Evolutionary conservation across 1,140 invertebrate genomes (phyloP).

Genomic region (Whitmania pigra): DNA sequence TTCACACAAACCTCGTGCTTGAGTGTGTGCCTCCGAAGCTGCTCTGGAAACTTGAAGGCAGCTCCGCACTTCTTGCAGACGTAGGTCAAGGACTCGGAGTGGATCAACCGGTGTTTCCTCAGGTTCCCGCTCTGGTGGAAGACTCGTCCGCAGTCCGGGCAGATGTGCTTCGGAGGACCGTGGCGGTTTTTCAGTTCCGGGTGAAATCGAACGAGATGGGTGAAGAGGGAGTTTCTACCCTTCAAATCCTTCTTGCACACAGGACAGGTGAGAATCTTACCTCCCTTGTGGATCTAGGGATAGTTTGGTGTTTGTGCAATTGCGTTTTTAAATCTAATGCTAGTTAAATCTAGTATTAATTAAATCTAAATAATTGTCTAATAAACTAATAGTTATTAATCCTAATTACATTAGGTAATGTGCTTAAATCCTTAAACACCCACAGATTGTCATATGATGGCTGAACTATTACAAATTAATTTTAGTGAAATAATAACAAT

Average conservation of each 20-base stretch:
- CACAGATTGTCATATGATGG: no score
- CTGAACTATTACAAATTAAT: no score
- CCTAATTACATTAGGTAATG: no score
- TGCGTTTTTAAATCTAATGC: no score
- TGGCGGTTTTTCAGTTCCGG: slow-evolving; percentile 31
- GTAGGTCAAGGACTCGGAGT: slow-evolving; percentile 35
- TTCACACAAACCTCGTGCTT: slow-evolving; percentile 30
- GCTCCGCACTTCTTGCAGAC: slow-evolving; percentile 36
- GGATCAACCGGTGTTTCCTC: slow-evolving; percentile 40
- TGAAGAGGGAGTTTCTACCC: slow-evolving; percentile 44
- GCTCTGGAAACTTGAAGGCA: slow-evolving; percentile 42
- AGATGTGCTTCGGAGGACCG: slow-evolving; percentile 37
- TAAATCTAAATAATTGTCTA: no score
- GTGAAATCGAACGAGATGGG: slow-evolving; percentile 41
- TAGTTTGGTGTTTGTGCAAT: slow-evolving; percentile 11
- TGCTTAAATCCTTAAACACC: no score
- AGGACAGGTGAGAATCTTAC: slow-evolving; percentile 39
- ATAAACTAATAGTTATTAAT: no score
- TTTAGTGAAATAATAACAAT: no score
- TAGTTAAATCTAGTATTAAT: no score
- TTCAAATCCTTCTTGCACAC: slow-evolving; percentile 44
- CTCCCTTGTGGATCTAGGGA: slow-evolving; percentile 35
- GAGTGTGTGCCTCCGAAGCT: slow-evolving; percentile 40
- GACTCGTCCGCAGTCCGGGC: slow-evolving; percentile 44
- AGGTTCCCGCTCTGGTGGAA: slow-evolving; percentile 45